Conservation (phyloP, 2,888 invertebrate genomes). For the Operophtera brumata region DNA sequence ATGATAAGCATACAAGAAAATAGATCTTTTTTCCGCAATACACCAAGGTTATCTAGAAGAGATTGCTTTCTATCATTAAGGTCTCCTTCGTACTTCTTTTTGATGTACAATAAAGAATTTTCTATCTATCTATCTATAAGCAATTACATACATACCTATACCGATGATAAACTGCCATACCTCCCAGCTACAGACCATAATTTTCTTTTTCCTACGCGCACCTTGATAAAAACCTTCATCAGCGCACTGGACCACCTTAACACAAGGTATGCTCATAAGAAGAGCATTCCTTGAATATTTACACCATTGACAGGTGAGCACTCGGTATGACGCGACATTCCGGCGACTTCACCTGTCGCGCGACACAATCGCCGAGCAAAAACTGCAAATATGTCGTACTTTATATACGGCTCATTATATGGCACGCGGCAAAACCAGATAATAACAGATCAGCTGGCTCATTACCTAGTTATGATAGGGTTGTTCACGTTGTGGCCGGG, state of each 20-base stretch:
- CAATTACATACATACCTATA: background rate
- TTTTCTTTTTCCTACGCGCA: conserved; percentile 12
- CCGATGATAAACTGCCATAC: conserved; percentile 4
- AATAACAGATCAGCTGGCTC: background rate
- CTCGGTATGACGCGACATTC: conserved; percentile 31
- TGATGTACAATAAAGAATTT: too few species aligned
- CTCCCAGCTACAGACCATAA: background rate
- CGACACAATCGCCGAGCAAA: conserved; percentile 50
- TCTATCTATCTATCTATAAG: too few species aligned
- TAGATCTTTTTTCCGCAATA: too few species aligned
- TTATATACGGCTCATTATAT: conserved; percentile 44
- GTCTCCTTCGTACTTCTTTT: too few species aligned
- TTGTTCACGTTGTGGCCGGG: too few species aligned
- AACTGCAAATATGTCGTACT: conserved; percentile 37
- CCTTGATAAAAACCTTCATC: conserved; percentile 14
- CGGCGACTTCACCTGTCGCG: conserved; percentile 41
- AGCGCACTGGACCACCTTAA: conserved; percentile 14
- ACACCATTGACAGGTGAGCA: conserved; percentile 42
- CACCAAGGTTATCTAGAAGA: too few species aligned
- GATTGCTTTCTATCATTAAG: too few species aligned
- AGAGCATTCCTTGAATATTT: conserved; percentile 28
- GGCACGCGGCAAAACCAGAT: conserved; percentile 36
- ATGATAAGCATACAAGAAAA: too few species aligned
- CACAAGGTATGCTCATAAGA: conserved; percentile 16
- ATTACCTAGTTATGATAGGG: too few species aligned